A percentile compares a stretch with the other conserved stretches of the same genome.
These are phyloP conservation scores for Neogale vison DNA, from an alignment of 2,113 vertebrate genomes.

Conservation along the genomic window DNA sequence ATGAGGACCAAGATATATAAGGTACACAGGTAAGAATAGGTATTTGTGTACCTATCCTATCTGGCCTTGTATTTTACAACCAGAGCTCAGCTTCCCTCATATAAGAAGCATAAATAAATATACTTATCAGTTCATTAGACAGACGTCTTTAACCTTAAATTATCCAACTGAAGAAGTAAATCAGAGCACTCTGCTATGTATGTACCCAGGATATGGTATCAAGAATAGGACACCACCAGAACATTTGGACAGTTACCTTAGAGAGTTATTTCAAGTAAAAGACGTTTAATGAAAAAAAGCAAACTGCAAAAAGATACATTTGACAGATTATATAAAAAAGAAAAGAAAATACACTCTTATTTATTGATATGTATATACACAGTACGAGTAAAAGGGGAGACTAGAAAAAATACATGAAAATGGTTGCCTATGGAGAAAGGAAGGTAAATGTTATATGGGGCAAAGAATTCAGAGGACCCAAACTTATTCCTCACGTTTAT, in stretches of 20 bases:
- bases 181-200: not conserved
- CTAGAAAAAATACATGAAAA: not conserved
- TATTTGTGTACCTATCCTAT: not conserved
- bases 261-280: conserved; percentile 9
- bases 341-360: not conserved
- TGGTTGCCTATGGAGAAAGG: not conserved
- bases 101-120: not conserved
- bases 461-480: not conserved
- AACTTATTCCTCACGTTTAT: not conserved
- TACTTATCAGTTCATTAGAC: not conserved
- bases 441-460: not conserved
- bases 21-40: not conserved
- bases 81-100: not conserved
- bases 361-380: not conserved
- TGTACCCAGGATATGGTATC: not conserved
- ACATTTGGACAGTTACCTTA: not conserved
- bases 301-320: not conserved
- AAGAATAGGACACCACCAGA: not conserved
- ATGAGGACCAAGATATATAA: not conserved
- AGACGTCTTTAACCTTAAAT: not conserved
- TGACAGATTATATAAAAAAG: not conserved
- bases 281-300: not conserved
- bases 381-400: not conserved
- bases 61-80: not conserved
- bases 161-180: not conserved